Percentiles rank a stretch among this genome's conserved stretches.
Evolutionary conservation across 2,113 vertebrate species (phyloP).

Genomic region (Xiphophorus couchianus): DNA sequence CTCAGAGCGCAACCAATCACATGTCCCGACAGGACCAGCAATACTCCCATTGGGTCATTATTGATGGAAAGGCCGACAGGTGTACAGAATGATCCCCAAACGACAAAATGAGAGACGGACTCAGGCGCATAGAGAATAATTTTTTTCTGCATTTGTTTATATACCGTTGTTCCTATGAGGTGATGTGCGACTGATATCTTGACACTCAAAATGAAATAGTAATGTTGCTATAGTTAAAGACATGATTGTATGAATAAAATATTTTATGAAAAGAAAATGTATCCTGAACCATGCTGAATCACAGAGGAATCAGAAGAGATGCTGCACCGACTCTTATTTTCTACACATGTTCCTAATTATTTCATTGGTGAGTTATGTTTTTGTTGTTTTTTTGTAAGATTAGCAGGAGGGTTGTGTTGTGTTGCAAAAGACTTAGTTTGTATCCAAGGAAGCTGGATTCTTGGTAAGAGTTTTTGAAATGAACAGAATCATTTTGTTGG

Average conservation of each 20-base stretch:
- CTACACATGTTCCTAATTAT: not conserved
- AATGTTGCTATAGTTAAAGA: conserved; percentile 92
- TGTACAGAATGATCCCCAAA: conserved; percentile 89
- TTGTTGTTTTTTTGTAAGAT: not conserved
- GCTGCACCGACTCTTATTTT: not conserved
- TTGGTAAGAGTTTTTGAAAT: not conserved
- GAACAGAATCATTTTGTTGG: no score
- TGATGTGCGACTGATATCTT: conserved; percentile 87
- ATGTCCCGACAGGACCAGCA: conserved; percentile 93
- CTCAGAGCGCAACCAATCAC: conserved; percentile 83
- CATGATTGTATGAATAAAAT: conserved; percentile 98
- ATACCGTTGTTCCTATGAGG: conserved; percentile 95
- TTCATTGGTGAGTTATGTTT: not conserved
- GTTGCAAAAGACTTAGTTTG: not conserved
- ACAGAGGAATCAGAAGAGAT: conserved; percentile 80
- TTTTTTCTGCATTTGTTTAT: conserved; percentile 96
- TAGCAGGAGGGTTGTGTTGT: not conserved
- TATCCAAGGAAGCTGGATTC: not conserved
- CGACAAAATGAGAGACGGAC: conserved; percentile 81
- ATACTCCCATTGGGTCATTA: conserved; percentile 88
- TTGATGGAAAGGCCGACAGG: conserved; percentile 69
- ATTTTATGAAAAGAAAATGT: conserved; percentile 95
- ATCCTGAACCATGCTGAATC: conserved; percentile 90
- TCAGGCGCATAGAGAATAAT: conserved; percentile 88
- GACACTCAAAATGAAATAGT: conserved; percentile 90